Base-by-base conservation (phyloP, 2,113 vertebrate species). In the Sapayoa aenigma region DNA sequence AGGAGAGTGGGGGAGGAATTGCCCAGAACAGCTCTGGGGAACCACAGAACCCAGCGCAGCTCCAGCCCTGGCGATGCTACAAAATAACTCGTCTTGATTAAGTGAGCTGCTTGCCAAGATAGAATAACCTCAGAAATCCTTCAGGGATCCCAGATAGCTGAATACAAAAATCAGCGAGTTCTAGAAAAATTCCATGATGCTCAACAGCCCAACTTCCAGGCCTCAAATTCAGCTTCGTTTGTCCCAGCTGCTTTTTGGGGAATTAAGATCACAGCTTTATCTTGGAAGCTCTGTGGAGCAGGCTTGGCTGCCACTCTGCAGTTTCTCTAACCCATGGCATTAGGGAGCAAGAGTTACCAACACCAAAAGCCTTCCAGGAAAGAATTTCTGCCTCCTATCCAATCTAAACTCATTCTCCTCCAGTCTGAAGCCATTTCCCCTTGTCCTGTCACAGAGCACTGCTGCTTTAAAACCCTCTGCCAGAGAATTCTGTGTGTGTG, bases 151-250 rank as follows among this genome's bases (percentile, higher is more conserved):
- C 87, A 91, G 53, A 91, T 1, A 79, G 53, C 37, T 24, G 47
- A 92, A 89, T 11, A 55, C 11, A 75, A 72, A 82, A 82, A 65
- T 47, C 74, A 94, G 62, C 77, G 94, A 95, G 47, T 87, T 93
- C 94, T 92, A 95, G 77, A 95, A 87, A 66, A 84, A 76, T 41
- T 37, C 56, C 31, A 37, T 19, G 17, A 52, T 56, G 83, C 39
- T 83, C 50, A 62, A 73, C 37, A 82, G 73, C 41, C 30, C 80
- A 50, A 42, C 35, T 37, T 75, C 35, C 46, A 83, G 39, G 31
- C n/a, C 85, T 69, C 37, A 39, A 44, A 84, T 59, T 35, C 72
- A 81, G 59, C 30, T 77, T 22, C 14, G 30, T 37, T 83, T 53
- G 18, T 88, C 39, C 47, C 71, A 85, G 37, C 30, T 50, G 88